Conservation (phyloP, 2,113 vertebrate species). For the Nettapus auritus region DNA sequence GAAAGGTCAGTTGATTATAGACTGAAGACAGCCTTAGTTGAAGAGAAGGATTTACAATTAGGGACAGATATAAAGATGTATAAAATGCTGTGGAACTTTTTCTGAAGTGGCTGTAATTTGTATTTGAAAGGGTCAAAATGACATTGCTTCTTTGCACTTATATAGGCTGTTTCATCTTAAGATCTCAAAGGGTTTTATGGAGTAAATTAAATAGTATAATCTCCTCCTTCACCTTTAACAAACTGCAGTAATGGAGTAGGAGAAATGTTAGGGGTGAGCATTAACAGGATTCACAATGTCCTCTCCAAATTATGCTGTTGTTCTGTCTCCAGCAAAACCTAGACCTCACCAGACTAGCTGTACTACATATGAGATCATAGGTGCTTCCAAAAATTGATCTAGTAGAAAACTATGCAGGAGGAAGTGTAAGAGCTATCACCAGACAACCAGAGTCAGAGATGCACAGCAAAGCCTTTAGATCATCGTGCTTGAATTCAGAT, state of each 20-base stretch:
- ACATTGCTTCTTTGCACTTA: background rate
- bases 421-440: background rate
- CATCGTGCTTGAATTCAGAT: rapidly evolving
- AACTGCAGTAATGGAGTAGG: background rate
- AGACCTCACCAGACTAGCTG: background rate
- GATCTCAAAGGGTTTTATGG: background rate
- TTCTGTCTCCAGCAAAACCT: background rate
- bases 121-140: background rate
- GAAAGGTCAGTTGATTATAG: background rate
- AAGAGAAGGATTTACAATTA: background rate
- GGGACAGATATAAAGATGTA: background rate
- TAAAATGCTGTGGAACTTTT: background rate
- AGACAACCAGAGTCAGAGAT: background rate
- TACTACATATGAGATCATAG: background rate
- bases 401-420: background rate
- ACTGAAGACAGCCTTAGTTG: background rate
- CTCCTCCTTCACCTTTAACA: background rate
- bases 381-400: background rate
- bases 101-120: background rate
- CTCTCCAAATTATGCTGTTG: background rate
- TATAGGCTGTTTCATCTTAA: background rate
- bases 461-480: rapidly evolving
- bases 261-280: background rate
- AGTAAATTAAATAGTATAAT: background rate
- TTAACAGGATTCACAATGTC: background rate